A percentile compares a stretch with the other conserved stretches of the same genome.
phyloP scores from a whole-genome alignment of 2,797 vertebrate genomes.

The Microctenopoma lineatum region DNA sequence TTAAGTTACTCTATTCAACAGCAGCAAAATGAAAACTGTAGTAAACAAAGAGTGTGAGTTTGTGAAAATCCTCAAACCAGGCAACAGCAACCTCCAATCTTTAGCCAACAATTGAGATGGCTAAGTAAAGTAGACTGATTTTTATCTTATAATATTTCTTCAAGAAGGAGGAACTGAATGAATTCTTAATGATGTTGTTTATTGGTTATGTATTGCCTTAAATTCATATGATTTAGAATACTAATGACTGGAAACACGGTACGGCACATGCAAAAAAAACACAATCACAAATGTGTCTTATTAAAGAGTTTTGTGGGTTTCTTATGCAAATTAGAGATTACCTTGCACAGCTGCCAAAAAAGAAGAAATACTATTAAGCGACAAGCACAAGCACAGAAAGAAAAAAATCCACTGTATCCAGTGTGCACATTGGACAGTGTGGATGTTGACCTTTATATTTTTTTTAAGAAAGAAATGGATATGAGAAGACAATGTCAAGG shows the following conservation, averaged over 20 bases:
- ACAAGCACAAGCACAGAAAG: not conserved
- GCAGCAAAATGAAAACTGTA: slow-evolving; percentile 17
- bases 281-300: slow-evolving; percentile 2
- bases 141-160: slow-evolving; percentile 7
- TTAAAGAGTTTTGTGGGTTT: not conserved
- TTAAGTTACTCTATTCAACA: slow-evolving; percentile 19
- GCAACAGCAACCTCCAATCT: slow-evolving; percentile 15
- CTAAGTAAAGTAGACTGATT: slow-evolving; percentile 13
- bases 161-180: slow-evolving; percentile 8
- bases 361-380: not conserved
- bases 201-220: not conserved
- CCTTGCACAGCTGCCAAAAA: not conserved
- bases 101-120: slow-evolving; percentile 12
- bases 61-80: slow-evolving; percentile 3
- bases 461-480: slow-evolving; percentile 9
- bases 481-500: slow-evolving; percentile 33
- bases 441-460: slow-evolving; percentile 43
- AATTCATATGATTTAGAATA: not conserved
- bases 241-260: not conserved
- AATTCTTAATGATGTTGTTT: not conserved
- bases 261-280: not conserved
- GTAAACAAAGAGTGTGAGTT: slow-evolving; percentile 18
- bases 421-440: slow-evolving; percentile 5
- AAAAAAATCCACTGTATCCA: not conserved
- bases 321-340: slow-evolving; percentile 12